Base-by-base conservation (phyloP, 2,888 invertebrate species). In the Pterostichus niger region DNA sequence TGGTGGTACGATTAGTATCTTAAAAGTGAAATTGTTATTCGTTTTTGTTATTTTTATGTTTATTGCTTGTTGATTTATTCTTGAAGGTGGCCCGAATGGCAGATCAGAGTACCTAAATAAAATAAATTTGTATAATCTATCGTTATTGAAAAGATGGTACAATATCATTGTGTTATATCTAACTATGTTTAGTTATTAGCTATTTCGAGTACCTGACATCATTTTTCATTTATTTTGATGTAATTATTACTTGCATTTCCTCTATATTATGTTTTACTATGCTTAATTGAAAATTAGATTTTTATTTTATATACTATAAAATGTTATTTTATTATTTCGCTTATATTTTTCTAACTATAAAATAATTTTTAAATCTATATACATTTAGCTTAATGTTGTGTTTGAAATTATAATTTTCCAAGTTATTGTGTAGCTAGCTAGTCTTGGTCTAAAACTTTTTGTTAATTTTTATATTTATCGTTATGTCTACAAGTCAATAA, bases 191-290 rank as follows among this genome's bases (percentile, higher is more conserved):
- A 83, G 83, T 83, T 64, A 61, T 83, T 83, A 83, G 83, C 83
- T 83, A 83, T 83, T 83, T 83, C 83, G 64, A 77, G 83, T 83
- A 83, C 83, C 83, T 83, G 83, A 83, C 73, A 75, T 75, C 75
- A 82, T 82, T 82, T 40, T 81, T 82, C 64, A 75, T 75, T 82
- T 75, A 73, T 49, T 79, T 64, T 64, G 46, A 79, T 79, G 68
- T 61, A 82, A 61, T 59, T 79, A 61, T 68, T 31, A 78, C 64
- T 56, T 82, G 82, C 82, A 82, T 82, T 82, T 82, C 75, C 75
- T 82, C 15, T 79, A 54, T n/a, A n/a, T n/a, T n/a, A n/a, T 64
- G 31, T 79, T 79, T 46, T 68, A 79, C 35, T 79, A 75, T 56
- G 81, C 81, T 81, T 81, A 81, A 81, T 71, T 71, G 17, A 82